Evolutionary conservation across 2,797 vertebrate species (phyloP), one percentile per base, ranked within the genome.

Genomic region (Sebastes nivosus): DNA sequence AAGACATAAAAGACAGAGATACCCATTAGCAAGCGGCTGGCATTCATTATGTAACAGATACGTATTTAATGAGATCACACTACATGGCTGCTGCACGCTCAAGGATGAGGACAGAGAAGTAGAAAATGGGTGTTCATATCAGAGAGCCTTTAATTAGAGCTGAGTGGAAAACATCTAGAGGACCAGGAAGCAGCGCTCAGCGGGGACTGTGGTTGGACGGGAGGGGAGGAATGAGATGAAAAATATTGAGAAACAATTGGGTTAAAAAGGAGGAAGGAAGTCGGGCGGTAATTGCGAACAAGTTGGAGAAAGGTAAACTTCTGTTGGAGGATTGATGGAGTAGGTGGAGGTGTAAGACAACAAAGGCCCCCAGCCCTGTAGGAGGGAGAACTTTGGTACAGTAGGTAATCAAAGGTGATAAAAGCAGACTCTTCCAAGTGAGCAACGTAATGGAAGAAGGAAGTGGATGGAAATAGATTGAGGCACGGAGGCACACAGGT

Each of bases 321-420:
- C 72, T 72, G 70, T 57, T 77, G 85, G 80, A 72, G 76, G 38
- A 79, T 72, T 83, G 89, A 82, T 84, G 60, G 74, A 64, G 83
- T 70, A 67, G 83, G 65, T 77, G 67, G 79, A 88, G 84, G 89
- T 84, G 78, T 72, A 79, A 86, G 80, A 92, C 88, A 91, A 87
- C 91, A 79, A 81, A 60, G 59, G 42, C 55, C 64, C 57, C 2
- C 13, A 63, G 54, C 66, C 36, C 80, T 36, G 82, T 46, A 55
- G 77, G 83, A 75, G 82, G 80, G 58, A 64, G 65, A 87, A 77
- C 85, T 79, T 88, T 83, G 88, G 88, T 60, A 80, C 69, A 61
- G 63, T 58, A 16, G 77, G 81, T 94, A 92, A 95, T 94, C 93
- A 91, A 92, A 93, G 87, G 89, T 91, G 90, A 92, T 91, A 86